Conservation (phyloP, 1,140 invertebrate species). For the Apocrypta bakeri region DNA sequence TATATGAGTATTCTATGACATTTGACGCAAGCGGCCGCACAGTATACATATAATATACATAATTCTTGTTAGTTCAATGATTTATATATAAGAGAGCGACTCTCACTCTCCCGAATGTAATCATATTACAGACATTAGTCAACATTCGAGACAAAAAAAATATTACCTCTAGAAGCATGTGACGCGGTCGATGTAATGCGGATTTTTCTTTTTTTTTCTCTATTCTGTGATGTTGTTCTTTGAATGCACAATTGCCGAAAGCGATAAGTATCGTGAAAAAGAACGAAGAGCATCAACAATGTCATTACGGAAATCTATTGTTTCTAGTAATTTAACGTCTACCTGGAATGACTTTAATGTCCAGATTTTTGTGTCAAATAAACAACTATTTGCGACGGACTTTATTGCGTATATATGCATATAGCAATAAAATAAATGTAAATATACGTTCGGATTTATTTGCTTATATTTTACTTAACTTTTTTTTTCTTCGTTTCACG, state of each 20-base stretch:
- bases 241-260: slow-evolving; percentile 31
- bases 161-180: slow-evolving; percentile 5
- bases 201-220: slow-evolving; percentile 6
- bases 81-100: slow-evolving; percentile 24
- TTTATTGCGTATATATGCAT: slow-evolving; percentile 34
- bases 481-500: slow-evolving; percentile 24
- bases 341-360: background rate
- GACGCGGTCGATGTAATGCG: background rate
- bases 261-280: slow-evolving; percentile 13
- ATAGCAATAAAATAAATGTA: slow-evolving; percentile 27
- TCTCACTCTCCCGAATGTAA: slow-evolving; percentile 7
- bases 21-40: slow-evolving; percentile 21
- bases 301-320: background rate
- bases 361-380: slow-evolving; percentile 41
- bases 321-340: slow-evolving; percentile 25
- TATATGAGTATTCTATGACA: slow-evolving; percentile 2
- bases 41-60: slow-evolving; percentile 23
- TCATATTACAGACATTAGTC: background rate
- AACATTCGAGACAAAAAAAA: background rate
- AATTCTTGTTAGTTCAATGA: slow-evolving; percentile 30
- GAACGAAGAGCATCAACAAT: background rate
- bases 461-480: slow-evolving; percentile 22
- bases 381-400: slow-evolving; percentile 27
- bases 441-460: slow-evolving; percentile 20
- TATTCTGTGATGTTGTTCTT: slow-evolving; percentile 25